A percentile compares a stretch with the other conserved stretches of the same genome.
Conservation (phyloP, 2,888 invertebrate species). For the Epistrophe eligans region DNA sequence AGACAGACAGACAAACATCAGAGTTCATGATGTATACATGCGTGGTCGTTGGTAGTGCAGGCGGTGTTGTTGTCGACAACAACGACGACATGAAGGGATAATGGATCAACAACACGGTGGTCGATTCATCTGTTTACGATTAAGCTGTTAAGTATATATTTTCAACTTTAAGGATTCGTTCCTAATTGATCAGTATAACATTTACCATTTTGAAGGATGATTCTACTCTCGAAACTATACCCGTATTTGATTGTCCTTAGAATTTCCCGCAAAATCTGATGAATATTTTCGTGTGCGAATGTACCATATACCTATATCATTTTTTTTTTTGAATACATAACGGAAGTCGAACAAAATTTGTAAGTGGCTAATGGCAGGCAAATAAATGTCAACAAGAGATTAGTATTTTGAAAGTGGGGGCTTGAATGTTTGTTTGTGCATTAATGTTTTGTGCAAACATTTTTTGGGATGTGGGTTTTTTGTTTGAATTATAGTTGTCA, state of each 20-base stretch:
- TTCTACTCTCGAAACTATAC: not conserved
- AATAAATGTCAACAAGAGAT: constrained; percentile 42
- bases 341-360: constrained; percentile 65
- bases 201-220: constrained; percentile 9
- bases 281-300: constrained; percentile 58
- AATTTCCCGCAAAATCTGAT: constrained; percentile 26
- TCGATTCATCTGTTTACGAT: constrained; percentile 68
- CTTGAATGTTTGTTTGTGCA: constrained; percentile 60
- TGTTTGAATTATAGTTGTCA: constrained; percentile 33
- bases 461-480: constrained; percentile 53
- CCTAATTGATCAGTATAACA: constrained; percentile 56
- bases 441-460: constrained; percentile 57
- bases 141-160: constrained; percentile 59
- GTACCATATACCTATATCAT: not conserved
- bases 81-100: constrained; percentile 55
- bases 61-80: not conserved
- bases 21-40: constrained; percentile 16
- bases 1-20: constrained; percentile 60
- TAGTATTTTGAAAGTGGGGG: constrained; percentile 44
- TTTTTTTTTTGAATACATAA: constrained; percentile 38
- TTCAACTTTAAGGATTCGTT: constrained; percentile 44
- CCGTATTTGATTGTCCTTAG: constrained; percentile 14
- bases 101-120: constrained; percentile 74
- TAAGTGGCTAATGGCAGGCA: constrained; percentile 65
- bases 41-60: constrained; percentile 15